Base-by-base conservation (phyloP, 2,113 vertebrate species). In the Sterrhoptilus dennistouni region DNA sequence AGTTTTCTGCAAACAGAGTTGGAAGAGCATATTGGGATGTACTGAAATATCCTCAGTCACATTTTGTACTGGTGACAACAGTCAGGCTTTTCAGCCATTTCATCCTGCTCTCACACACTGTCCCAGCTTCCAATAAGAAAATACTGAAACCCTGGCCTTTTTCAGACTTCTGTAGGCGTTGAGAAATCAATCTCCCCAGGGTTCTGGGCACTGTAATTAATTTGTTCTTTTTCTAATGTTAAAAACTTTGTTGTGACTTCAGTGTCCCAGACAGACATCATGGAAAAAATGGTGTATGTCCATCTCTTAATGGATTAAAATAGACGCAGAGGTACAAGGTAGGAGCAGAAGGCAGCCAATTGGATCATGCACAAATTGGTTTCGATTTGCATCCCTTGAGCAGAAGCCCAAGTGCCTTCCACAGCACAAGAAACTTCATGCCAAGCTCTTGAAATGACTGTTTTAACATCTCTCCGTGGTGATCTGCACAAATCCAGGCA, bases 121-220 rank as follows among this genome's bases (percentile, higher is more conserved):
- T 38, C n/a, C 42, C 60, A 69, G 18, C 54, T 90, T 66, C 24
- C 1, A 4, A 17, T 14, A 77, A 36, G 33, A 50, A 90, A 77
- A 52, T 53, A 24, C 24, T 77, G 56, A 82, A 92, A 78, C 19
- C 3, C 35, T 8, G 18, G 25, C 9, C 36, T 74, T 84, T 92
- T 38, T 42, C 45, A 69, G 63, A 56, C 21, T 57, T 78, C 47
- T 49, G 45, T 23, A 56, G 76, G 16, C 27, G 23, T 8, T 57
- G 36, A 77, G 36, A 71, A 91, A 86, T 47, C 0, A 0, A 53
- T 79, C 54, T 77, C 60, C 54, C 14, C 1, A 1, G 27, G 40
- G 40, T 33, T 84, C 54, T 69, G 45, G 24, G 8, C 36, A 60
- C 24, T 12, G 23, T 60, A 83, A 76, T 31, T 66, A 38, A 40